Percentiles rank a stretch among this genome's conserved stretches.
These are phyloP conservation scores for Epinephelus moara DNA, from an alignment of 2,113 vertebrate genomes.

Conservation along the genomic window DNA sequence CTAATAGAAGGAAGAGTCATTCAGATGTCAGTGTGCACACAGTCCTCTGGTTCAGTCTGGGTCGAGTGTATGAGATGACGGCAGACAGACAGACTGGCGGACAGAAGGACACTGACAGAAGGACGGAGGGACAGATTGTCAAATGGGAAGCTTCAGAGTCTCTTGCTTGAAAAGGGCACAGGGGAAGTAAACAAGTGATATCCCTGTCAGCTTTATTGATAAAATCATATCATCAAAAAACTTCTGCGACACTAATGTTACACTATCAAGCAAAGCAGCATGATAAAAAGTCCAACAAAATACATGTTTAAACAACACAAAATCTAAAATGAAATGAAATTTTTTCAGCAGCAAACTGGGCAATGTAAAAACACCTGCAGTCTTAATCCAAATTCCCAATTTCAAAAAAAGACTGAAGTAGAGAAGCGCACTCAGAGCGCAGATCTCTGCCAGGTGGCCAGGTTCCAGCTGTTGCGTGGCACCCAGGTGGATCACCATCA, in stretches of 20 bases:
- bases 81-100: background rate
- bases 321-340: too few relatives aligned
- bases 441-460: too few relatives aligned
- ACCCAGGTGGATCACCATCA: too few relatives aligned
- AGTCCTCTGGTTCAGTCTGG: conserved; percentile 3
- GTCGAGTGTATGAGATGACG: background rate
- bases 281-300: background rate
- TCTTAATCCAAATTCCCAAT: background rate
- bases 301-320: background rate
- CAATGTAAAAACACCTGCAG: background rate
- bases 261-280: too few relatives aligned
- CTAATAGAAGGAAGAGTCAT: background rate
- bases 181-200: background rate
- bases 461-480: too few relatives aligned
- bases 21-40: background rate
- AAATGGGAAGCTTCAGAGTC: background rate
- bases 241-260: background rate
- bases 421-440: too few relatives aligned
- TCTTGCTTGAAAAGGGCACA: too few relatives aligned
- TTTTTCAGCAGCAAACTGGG: background rate
- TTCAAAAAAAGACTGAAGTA: background rate
- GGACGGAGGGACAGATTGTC: background rate
- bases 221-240: too few relatives aligned
- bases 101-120: background rate
- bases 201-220: background rate